Evolutionary conservation across 2,113 vertebrate genomes (phyloP), one percentile per base, ranked within the genome.

Genomic region (Syrrhaptes paradoxus): DNA sequence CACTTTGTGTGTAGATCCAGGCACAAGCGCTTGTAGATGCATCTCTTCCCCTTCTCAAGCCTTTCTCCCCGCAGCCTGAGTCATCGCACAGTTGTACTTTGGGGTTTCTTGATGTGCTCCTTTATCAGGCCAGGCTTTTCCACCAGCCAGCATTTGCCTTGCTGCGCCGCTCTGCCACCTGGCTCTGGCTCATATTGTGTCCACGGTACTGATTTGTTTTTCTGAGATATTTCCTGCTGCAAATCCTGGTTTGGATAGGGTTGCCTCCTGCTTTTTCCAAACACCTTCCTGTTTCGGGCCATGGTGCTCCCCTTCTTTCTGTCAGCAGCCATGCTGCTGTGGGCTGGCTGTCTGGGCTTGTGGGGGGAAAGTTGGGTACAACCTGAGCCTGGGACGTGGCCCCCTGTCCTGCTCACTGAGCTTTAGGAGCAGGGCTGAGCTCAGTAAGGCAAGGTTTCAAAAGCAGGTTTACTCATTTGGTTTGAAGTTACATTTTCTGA

Each of bases 311-410:
- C 28, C 7, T 2, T 71, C 11, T 41, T 71, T 25, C 25, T 24
- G 17, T 41, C 48, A 55, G 24, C 63, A 87, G 11, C 52, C 48
- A 25, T 1, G 1, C 38, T 52, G 45, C 38, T 7, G 6, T 2
- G 2, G 61, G 45, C 16, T 48, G 36, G 14, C 22, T 61, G 13
- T 2, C 55, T 0, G 2, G 52, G 22, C 43, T 78, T 17, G 5
- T 10, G 8, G 26, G 16, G 29, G n/a, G 5, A 17, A 51, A 52
- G 20, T 2, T 46, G 55, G 55, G 20, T 17, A 74, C 83, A 87
- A 74, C 11, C 24, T n/a, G 32, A 58, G 25, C n/a, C 17, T 1
- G 0, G 2, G 0, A 0, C 38, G 18, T 61, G 28, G 31, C 52
- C 73, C 29, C 36, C 26, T 1, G 1, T 48, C 36, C 48, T 51